Conservation (phyloP, 2,888 invertebrate species). For the Pteria penguin region DNA sequence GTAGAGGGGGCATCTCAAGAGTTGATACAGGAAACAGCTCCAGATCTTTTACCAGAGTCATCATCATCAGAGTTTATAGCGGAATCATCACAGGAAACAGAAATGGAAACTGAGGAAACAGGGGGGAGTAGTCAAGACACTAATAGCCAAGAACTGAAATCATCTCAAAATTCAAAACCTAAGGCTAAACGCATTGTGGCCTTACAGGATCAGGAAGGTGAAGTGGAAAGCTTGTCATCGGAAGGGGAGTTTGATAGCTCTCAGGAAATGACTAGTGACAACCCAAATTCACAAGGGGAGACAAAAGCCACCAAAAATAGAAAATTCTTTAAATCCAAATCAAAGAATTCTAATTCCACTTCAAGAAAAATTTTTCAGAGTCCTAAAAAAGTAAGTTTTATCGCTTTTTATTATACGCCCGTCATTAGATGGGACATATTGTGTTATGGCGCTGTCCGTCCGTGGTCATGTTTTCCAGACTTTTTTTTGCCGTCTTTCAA, state of each 20-base stretch:
- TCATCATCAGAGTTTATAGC: conserved; percentile 8
- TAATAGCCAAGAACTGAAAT: conserved; percentile 1
- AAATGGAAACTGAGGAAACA: conserved; percentile 10
- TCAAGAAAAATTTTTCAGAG: conserved; percentile 62
- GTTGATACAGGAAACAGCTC: neutral
- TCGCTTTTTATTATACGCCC: too few relatives aligned
- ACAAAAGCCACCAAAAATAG: conserved; percentile 55
- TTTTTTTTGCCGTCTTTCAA: too few relatives aligned
- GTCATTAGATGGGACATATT: too few relatives aligned
- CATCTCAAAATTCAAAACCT: neutral
- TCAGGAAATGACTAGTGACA: conserved; percentile 45
- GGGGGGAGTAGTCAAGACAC: neutral
- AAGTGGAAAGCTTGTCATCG: conserved; percentile 31
- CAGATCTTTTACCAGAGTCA: neutral
- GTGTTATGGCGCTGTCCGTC: too few relatives aligned
- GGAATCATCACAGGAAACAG: conserved; percentile 5
- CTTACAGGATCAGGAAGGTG: neutral
- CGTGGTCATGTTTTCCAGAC: too few relatives aligned
- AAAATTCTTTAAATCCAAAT: conserved; percentile 71
- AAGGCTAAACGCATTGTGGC: neutral
- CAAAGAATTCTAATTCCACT: conserved; percentile 46
- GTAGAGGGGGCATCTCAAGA: neutral
- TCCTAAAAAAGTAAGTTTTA: conserved; percentile 65
- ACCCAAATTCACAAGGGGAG: conserved; percentile 41
- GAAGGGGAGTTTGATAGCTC: conserved; percentile 52